Evolutionary conservation across 2,888 invertebrate species (phyloP), one percentile per base, ranked within the genome.

Genomic region (Heliconius ismenius): DNA sequence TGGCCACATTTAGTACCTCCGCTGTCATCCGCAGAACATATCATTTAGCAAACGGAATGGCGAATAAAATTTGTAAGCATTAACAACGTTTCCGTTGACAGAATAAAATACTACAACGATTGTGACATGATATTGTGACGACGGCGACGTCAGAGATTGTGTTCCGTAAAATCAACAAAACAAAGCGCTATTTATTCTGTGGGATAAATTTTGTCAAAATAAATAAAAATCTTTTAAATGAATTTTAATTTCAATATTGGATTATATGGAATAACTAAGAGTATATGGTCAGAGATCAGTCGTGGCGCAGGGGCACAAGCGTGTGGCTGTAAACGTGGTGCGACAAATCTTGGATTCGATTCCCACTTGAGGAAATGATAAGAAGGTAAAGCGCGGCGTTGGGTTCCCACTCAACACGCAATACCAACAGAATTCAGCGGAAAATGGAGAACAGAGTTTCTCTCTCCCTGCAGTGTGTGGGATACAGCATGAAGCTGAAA

Each of bases 1-100:
- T 82, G 81, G 81, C 78, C 78, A 82, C 83, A 83, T 84, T 82
- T 80, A 81, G 75, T 81, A 81, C 76, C 81, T 87, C 85, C 85
- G 84, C 85, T 87, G 88, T 87, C 89, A 87, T 79, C 83, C 86
- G 79, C 86, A 84, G 82, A 86, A 81, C 80, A 82, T 75, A 74
- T 79, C 79, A 81, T 82, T 83, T 81, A 83, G 79, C 80, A 79
- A 83, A 81, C 79, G 81, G 79, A 79, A 81, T 77, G 79, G 74
- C 75, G 76, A 80, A 81, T 82, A 81, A 82, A 81, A 82, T 82
- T 79, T 80, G 77, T 78, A 72, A 58, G 76, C 69, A 77, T 80
- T 80, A 81, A 79, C 81, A 82, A 82, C 81, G 80, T 78, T 83
- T 76, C 68, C 64, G 76, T 75, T 75, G 79, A 78, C 78, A 76